phyloP scores from a whole-genome alignment of 1,140 invertebrate species.

The Polyergus mexicanus region DNA sequence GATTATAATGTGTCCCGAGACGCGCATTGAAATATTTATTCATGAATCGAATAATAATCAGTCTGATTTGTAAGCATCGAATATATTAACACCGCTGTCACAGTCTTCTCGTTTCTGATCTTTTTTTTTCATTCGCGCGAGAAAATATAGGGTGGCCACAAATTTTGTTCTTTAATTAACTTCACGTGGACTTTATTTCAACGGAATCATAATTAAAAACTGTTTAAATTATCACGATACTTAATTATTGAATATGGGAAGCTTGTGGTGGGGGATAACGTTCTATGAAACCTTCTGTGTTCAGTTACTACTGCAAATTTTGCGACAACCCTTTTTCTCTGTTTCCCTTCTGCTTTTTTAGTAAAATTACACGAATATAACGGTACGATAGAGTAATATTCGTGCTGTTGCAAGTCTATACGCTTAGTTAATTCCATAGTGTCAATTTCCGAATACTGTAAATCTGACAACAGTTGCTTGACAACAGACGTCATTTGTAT shows the following conservation, averaged over 20 bases:
- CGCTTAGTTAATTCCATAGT: conserved; percentile 47
- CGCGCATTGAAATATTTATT: conserved; percentile 44
- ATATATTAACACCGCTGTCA: conserved; percentile 9
- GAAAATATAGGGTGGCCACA: neutral
- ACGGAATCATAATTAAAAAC: conserved; percentile 28
- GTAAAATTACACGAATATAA: conserved; percentile 3
- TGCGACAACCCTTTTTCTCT: neutral
- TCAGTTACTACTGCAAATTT: neutral
- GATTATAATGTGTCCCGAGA: conserved; percentile 48
- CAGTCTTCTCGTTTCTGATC: neutral
- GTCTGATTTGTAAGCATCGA: conserved; percentile 14
- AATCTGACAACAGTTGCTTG: conserved; percentile 46
- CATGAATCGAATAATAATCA: conserved; percentile 31
- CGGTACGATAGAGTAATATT: conserved; percentile 26
- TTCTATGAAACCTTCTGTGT: neutral
- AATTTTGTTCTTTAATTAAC: conserved; percentile 27
- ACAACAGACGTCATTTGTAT: conserved; percentile 42
- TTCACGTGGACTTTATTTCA: neutral
- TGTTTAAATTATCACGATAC: neutral
- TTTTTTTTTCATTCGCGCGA: neutral
- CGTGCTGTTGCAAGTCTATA: conserved; percentile 8
- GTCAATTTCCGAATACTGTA: conserved; percentile 52
- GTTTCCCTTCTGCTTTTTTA: neutral
- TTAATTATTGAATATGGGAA: neutral
- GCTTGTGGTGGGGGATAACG: neutral